Base-by-base conservation (phyloP, 2,888 invertebrate species). In the Xanthostigma xanthostigma region DNA sequence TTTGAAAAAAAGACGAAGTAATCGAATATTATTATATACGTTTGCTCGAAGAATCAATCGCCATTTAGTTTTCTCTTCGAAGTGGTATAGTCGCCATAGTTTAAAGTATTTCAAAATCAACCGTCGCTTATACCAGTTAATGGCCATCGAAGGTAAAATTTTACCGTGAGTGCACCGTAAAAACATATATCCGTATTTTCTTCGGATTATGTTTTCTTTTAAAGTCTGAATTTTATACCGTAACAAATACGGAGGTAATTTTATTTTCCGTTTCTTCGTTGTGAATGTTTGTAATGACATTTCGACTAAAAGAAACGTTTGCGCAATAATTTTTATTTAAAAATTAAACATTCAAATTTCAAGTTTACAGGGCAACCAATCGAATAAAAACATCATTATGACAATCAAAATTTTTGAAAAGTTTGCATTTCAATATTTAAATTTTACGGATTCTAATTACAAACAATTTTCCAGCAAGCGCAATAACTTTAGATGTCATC, bases 131-230 rank as follows among this genome's bases (percentile, higher is more conserved):
- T 58, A 57, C 51, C 53, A 51, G 42, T 52, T 54, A 45, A 13
- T 34, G 34, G 58, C 58, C 51, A 54, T 53, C 11, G 61, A 60
- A 3, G 58, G 58, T 17, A 61, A 52, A 38, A 60, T 53, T 50
- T 50, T 54, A 9, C 59, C 59, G 44, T 58, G 50, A 10, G 60
- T 54, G 53, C 59, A 60, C 33, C 55, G 53, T 36, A 60, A 60
- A 52, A 57, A 60, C 12, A 58, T 44, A 43, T 61, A 60, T 8
- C 54, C 60, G 53, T 52, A 60, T 53, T 62, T 62, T 38, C 62
- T 49, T 33, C 47, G 47, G 41, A 60, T 49, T 42, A 60, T 59
- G 53, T 56, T 59, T 38, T 44, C 44, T 9, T 53, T 53, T 36
- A 57, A 43, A 13, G 55, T 45, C 41, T 57, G 54, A 41, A 59